These are phyloP conservation scores for Syritta pipiens DNA, from an alignment of 2,888 invertebrate species.

Conservation along the genomic window DNA sequence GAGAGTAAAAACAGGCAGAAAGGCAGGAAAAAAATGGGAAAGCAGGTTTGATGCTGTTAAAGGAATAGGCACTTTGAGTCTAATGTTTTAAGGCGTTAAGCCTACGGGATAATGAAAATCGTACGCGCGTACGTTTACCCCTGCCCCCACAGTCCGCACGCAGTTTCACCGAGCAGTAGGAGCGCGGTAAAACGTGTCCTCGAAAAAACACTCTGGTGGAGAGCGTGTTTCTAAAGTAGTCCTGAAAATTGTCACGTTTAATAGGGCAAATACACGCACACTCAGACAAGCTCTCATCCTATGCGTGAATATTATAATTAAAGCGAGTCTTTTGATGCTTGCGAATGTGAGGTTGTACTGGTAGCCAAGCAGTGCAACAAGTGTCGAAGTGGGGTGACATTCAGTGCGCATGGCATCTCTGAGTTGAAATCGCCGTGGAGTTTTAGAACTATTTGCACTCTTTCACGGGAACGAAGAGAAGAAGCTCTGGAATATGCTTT, in stretches of 20 bases:
- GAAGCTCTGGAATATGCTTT: neutral
- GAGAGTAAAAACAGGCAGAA: neutral
- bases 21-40: neutral
- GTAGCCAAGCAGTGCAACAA: slow-evolving; percentile 35
- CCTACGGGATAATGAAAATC: slow-evolving; percentile 21
- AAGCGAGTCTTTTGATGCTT: slow-evolving; percentile 12
- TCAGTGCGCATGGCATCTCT: slow-evolving; percentile 15
- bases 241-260: slow-evolving; percentile 34
- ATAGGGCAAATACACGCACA: slow-evolving; percentile 10
- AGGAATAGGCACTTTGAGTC: slow-evolving; percentile 11
- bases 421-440: slow-evolving; percentile 40
- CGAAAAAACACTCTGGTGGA: slow-evolving; percentile 1
- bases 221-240: neutral
- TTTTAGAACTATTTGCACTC: slow-evolving; percentile 23
- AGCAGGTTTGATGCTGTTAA: slow-evolving; percentile 6
- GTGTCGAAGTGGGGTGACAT: slow-evolving; percentile 17
- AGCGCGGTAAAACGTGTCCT: slow-evolving; percentile 23
- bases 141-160: too few species aligned
- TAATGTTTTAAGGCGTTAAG: slow-evolving; percentile 40
- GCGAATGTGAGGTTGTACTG: neutral
- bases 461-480: neutral
- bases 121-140: neutral
- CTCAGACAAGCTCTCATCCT: neutral
- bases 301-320: slow-evolving; percentile 25
- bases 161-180: too few species aligned